Base-by-base conservation (phyloP, 2,888 invertebrate genomes). In the Lymantria monacha region DNA sequence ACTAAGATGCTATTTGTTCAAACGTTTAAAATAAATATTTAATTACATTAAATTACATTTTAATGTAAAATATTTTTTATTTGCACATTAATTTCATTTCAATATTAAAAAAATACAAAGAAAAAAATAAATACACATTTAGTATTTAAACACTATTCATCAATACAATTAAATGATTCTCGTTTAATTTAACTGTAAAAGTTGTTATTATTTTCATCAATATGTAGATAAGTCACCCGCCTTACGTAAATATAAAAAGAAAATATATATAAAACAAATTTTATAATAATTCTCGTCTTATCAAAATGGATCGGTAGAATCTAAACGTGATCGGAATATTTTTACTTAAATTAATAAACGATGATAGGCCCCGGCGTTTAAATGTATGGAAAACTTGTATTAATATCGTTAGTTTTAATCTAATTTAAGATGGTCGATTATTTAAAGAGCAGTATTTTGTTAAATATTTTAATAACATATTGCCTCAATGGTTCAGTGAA, bases 201-300 rank as follows among this genome's bases (percentile, higher is more conserved):
- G 22, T 22, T 53, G 46, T 53, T 50, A 64, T 61, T 69, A 66
- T 61, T 66, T 74, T 71, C 72, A 77, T 80, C 82, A 80, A 85
- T 84, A 83, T 83, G 76, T 77, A 82, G 5, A 76, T 62, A 64
- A 74, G 67, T 74, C 74, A 81, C 76, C 72, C 59, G 72, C 76
- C 73, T 84, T 85, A 83, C 81, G 83, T 84, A 85, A 84, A 85
- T 84, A 84, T 79, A 73, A 22, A 22, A 22, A 2, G 5, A 22
- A 22, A n/a, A n/a, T 84, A 85, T 84, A 85, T 84, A 84, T 79
- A 73, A 65, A 81, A 79, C 72, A 74, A 69, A 63, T 75, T 75
- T 74, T 72, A n/a, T n/a, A 76, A 78, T 74, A 73, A 69, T 60
- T 69, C n/a, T 47, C 53, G 59, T 57, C 74, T 84, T 86, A 87